Conservation (phyloP, 2,888 invertebrate species). For the Mechanitis mazaeus region DNA sequence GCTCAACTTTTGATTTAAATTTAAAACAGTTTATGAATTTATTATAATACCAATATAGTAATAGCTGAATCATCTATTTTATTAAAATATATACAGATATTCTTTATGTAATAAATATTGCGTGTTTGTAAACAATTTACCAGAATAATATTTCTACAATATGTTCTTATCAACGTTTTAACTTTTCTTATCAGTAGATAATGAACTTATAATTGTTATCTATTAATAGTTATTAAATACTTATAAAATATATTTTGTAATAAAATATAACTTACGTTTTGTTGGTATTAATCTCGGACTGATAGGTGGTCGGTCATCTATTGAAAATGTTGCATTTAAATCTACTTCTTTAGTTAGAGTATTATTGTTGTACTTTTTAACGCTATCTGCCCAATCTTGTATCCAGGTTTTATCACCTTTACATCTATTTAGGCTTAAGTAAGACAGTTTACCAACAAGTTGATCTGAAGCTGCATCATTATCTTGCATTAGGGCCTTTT, state of each 20-base stretch:
- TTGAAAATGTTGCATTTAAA: conserved; percentile 37
- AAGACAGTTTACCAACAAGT: conserved; percentile 62
- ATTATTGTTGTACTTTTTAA: conserved; percentile 70
- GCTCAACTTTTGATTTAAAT: too few relatives aligned
- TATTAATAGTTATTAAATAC: conserved; percentile 3
- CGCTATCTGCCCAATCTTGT: conserved; percentile 80
- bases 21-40: too few relatives aligned
- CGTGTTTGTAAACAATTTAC: too few relatives aligned
- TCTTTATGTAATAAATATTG: too few relatives aligned
- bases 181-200: neutral
- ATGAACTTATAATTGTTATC: neutral
- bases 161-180: conserved; percentile 5
- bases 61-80: too few relatives aligned
- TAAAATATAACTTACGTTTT: conserved; percentile 56
- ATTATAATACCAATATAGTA: too few relatives aligned
- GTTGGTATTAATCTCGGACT: conserved; percentile 57
- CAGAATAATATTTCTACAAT: neutral
- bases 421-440: conserved; percentile 68
- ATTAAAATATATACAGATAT: too few relatives aligned
- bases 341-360: conserved; percentile 44
- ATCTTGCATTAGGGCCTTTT: conserved; percentile 55
- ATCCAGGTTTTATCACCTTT: conserved; percentile 78
- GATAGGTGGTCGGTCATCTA: conserved; percentile 58
- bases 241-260: conserved; percentile 12
- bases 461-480: conserved; percentile 54